Conservation (phyloP, 2,888 invertebrate genomes). For the Oxytorus armatus region DNA sequence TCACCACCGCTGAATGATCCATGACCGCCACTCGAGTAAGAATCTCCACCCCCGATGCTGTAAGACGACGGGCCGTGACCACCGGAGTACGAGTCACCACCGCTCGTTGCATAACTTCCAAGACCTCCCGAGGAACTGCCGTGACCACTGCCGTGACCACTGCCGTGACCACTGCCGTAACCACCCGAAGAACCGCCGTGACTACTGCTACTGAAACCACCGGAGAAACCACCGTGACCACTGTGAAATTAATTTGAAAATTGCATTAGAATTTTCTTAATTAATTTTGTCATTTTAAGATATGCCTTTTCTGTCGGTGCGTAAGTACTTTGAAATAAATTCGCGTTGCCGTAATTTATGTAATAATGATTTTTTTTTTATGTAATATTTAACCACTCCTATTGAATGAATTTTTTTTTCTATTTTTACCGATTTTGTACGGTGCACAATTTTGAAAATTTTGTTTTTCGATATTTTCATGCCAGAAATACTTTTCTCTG, state of each 20-base stretch:
- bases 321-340: not conserved
- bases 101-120: constrained; percentile 19
- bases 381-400: not conserved
- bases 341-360: not conserved
- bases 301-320: not conserved
- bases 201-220: constrained; percentile 46
- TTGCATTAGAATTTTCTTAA: not conserved
- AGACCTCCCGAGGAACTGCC: constrained; percentile 72
- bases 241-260: constrained; percentile 59
- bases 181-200: constrained; percentile 66
- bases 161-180: constrained; percentile 57
- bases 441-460: too few species aligned
- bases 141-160: constrained; percentile 5
- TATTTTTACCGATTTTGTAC: too few species aligned
- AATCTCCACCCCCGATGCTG: constrained; percentile 63
- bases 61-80: constrained; percentile 53
- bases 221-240: constrained; percentile 72
- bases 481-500: too few species aligned
- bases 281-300: not conserved
- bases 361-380: not conserved
- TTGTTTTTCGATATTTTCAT: too few species aligned
- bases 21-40: constrained; percentile 46
- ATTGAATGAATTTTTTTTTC: not conserved
- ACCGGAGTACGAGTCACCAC: constrained; percentile 15
- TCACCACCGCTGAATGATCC: constrained; percentile 51